Evolutionary conservation across 1,140 invertebrate species (phyloP), one percentile per base, ranked within the genome.

Genomic region (Anthonomus grandis): DNA sequence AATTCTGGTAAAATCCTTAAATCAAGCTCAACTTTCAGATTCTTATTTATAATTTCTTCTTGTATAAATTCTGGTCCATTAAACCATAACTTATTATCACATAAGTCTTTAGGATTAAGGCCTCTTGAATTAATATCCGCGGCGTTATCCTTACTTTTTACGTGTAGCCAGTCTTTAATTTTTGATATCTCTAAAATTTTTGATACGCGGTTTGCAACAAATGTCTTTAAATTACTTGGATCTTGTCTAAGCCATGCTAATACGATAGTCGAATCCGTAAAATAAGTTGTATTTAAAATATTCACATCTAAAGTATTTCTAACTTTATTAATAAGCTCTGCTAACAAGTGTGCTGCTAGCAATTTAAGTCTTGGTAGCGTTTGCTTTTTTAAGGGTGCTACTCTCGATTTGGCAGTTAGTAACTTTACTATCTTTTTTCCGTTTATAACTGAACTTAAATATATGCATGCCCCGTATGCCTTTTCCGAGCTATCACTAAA

Each of bases 91-190:
- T 41, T 12, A 50, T 51, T 64, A 18, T 55, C 18, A 1, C 39
- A 31, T 5, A 76, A 37, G n/a, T 63, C 31, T 6, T 44, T 38
- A 8, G 63, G 52, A 18, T 52, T 8, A 15, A 68, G 15, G n/a
- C 76, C 75, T 6, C 76, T 55, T n/a, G 75, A 76, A 39, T 73
- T 59, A 8, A 73, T 54, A 64, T 78, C 74, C 0, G 74, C 73
- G 0, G 76, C 74, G 44, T 78, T 77, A 2, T 61, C 41, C 4
- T 62, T 42, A 0, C 69, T 63, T 12, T 48, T 38, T 0, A 76
- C 66, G 55, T 77, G 68, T 27, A 52, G 52, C 69, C 74, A 76
- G 12, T 49, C 37, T 21, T 45, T 34, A 9, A 23, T 45, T n/a
- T 5, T 25, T 10, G 71, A 72, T 12, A 60, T 34, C 19, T 69